Base-by-base conservation (phyloP, 2,113 vertebrate genomes). In the Speoplatyrhinus poulsoni region DNA sequence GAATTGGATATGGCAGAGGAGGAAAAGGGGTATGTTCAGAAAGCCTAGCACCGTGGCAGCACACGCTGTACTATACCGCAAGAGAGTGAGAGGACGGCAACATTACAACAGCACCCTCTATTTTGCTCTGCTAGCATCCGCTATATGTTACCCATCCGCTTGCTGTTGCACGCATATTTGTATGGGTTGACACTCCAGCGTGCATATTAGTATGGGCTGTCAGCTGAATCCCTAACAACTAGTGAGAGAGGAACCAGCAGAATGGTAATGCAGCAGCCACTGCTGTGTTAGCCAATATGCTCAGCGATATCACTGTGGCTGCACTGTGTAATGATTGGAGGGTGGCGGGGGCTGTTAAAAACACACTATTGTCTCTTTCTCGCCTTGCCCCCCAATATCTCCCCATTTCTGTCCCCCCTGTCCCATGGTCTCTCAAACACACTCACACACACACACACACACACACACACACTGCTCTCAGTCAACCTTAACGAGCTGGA, bases 201-300 rank as follows among this genome's bases (percentile, higher is more conserved):
- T 84, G 76, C 76, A 72, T 69, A 87, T 86, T 88, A 84, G 83
- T 77, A 83, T 75, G 85, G 80, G 79, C 87, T 87, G 82, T 87
- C 88, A 85, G 81, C 80, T 3, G 60, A 49, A 74, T 73, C 80
- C 62, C 75, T 72, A 81, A 86, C 79, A 82, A 74, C 83, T 54
- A 77, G 77, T 59, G 36, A 41, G 73, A 72, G 70, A 74, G 80
- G 66, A 62, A 85, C 71, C 70, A 53, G 79, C 73, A 62, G 81
- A 86, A 85, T 82, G 72, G 79, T 75, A 74, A 84, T 76, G 65
- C 56, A 53, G 65, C 62, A 64, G 74, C 48, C 53, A 74, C 48
- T 53, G 63, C 63, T 33, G 71, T 76, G 65, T 75, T 72, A 78
- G 83, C 75, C 77, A 74, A 81, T 80, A 76, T 33, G 65, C 60